Base-by-base conservation (phyloP, 1,140 invertebrate genomes). In the Tyrophagus putrescentiae region DNA sequence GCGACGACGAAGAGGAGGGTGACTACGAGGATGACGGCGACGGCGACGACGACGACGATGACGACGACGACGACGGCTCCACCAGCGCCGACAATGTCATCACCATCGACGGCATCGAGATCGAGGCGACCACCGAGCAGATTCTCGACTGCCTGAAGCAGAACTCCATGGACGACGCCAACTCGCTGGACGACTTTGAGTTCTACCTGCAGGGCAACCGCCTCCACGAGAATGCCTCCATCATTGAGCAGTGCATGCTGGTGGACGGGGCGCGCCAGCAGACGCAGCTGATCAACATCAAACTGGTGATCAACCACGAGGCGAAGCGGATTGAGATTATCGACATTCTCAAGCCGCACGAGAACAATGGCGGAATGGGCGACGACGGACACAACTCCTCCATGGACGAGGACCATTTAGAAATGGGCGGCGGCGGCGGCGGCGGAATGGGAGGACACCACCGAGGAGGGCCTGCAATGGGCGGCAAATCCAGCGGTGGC, bases 231-330 rank as follows among this genome's bases (percentile, higher is more conserved):
- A 42, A 60, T 13, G 59, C 36, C 45, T 64, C 63, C 1, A 64
- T 64, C 11, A 64, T 64, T 31, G 39, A 45, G 57, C 63, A 64
- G 39, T 64, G 63, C 41, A 64, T 60, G 60, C 41, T 64, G 21
- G 63, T 64, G 21, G 63, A 64, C 52, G 61, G 61, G 23, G 63
- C 63, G 16, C 11, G 42, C 21, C 41, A 63, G 31, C 61, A 64
- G 27, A 64, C 63, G 4, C 39, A 34, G 57, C 25, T 60, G 11
- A 64, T 64, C 18, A 64, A 64, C 39, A 53, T 64, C 28, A 64
- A 64, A 60, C 25, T 64, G 25, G 44, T 45, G 3, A n/a, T 64
- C 16, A 42, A 64, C 7, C 23, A 28, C 6, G 63, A 64, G 18
- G 9, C 13, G 3, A 64, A 53, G 41, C 29, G 63, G 29, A 62